A percentile compares a stretch with the other conserved stretches of the same genome.
These are phyloP conservation scores for Melinaea menophilus DNA, from an alignment of 2,888 invertebrate species.

Conservation along the genomic window DNA sequence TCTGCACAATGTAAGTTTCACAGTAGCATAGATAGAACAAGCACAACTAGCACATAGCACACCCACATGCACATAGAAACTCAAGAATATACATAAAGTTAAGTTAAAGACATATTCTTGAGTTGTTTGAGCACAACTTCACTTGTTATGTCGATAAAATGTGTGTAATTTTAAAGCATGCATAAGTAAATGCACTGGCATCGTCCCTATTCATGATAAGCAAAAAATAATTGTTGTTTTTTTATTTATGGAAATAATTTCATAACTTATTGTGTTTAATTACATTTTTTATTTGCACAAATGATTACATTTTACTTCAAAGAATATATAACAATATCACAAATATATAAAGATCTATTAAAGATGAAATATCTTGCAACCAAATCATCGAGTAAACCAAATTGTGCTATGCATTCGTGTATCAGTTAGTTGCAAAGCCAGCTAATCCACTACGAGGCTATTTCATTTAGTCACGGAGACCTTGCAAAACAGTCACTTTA, in stretches of 20 bases:
- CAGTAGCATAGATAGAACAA: constrained; percentile 62
- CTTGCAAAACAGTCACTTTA: constrained; percentile 74
- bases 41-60: constrained; percentile 63
- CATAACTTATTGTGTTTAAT: too few relatives aligned
- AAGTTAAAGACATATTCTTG: constrained; percentile 29
- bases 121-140: constrained; percentile 34
- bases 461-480: constrained; percentile 52
- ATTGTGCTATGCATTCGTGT: constrained; percentile 26
- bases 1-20: constrained; percentile 68
- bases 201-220: constrained; percentile 9
- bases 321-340: too few relatives aligned
- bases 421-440: constrained; percentile 33
- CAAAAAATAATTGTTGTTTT: background rate
- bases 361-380: constrained; percentile 12
- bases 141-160: constrained; percentile 22
- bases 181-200: constrained; percentile 23
- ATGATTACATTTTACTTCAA: too few relatives aligned
- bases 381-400: constrained; percentile 18
- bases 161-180: constrained; percentile 27
- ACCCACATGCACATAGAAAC: constrained; percentile 61
- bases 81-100: constrained; percentile 46
- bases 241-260: too few relatives aligned
- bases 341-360: background rate
- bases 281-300: too few relatives aligned
- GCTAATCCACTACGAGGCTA: constrained; percentile 45